Evolutionary conservation across 2,797 vertebrate species (phyloP).

Genomic region (Taenioides sp.): DNA sequence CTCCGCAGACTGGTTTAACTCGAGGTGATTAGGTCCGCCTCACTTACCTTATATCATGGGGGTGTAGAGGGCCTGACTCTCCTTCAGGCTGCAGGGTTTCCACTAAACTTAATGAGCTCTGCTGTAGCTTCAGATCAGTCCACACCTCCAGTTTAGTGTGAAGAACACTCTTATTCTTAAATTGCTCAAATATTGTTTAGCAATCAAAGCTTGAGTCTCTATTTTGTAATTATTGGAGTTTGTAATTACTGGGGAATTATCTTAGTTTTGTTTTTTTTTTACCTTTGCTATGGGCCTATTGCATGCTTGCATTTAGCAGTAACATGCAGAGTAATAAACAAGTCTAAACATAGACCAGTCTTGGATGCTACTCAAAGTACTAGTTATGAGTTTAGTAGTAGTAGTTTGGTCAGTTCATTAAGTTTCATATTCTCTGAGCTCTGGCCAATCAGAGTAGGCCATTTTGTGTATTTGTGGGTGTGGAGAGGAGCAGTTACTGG

Average conservation of each 20-base stretch:
- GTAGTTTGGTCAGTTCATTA: too few species aligned
- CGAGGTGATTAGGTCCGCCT: constrained; percentile 46
- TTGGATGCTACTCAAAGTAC: too few species aligned
- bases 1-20: constrained; percentile 56
- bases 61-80: constrained; percentile 43
- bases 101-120: constrained; percentile 56
- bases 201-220: not conserved
- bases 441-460: not conserved
- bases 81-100: constrained; percentile 50
- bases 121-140: constrained; percentile 52
- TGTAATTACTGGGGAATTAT: not conserved
- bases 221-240: not conserved
- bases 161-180: constrained; percentile 22
- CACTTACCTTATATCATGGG: constrained; percentile 36
- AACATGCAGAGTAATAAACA: too few species aligned
- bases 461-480: not conserved
- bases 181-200: not conserved
- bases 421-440: not conserved
- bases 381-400: too few species aligned
- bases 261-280: too few species aligned
- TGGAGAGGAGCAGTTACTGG: not conserved
- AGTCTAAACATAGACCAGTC: too few species aligned
- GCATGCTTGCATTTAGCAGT: too few species aligned
- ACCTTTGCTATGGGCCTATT: not conserved
- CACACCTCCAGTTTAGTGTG: constrained; percentile 23